Base-by-base conservation (phyloP, 2,888 invertebrate species). In the Drosophila meridionalis region DNA sequence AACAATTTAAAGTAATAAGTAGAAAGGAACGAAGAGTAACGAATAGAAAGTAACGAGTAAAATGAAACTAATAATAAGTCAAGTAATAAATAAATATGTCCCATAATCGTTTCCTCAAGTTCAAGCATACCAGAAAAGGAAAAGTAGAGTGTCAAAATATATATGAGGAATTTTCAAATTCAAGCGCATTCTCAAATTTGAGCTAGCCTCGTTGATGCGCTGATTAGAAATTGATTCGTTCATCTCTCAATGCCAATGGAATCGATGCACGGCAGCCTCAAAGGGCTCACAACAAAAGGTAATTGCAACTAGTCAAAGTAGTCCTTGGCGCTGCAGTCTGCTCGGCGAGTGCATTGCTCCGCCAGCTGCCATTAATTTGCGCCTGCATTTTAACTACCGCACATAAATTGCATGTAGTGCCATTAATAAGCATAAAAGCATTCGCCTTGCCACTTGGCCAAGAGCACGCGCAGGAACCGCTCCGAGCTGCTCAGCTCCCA, bases 371-470 rank as follows among this genome's bases (percentile, higher is more conserved):
- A 88, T 86, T 88, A 80, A 86, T 88, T 80, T 76, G 72, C 64
- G 69, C 42, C 83, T 69, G 69, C 61, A 66, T 80, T 88, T 85
- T 88, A 89, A 89, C 72, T 78, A 69, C 81, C 73, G 67, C 70
- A 82, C 75, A 90, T 86, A 90, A 86, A 87, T 87, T 79, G 85
- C 82, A 79, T 90, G 89, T 68, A 73, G 81, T 65, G 80, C 85
- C 86, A 90, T 90, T 87, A 90, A 87, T 89, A 87, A 89, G 82
- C 84, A 90, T 87, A 83, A 88, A 89, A 81, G 87, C 89, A 79
- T 87, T 82, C 76, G 75, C 69, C 34, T 55, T 42, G 56, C 67
- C 58, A 53, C 63, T 48, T 58, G 47, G 36, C 60, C 64, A 47
- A 63, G 58, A 48, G 55, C 59, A 60, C 14, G 59, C 59, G 72